phyloP scores from a whole-genome alignment of 2,113 vertebrate genomes.

The Genyomyrus donnyi region DNA sequence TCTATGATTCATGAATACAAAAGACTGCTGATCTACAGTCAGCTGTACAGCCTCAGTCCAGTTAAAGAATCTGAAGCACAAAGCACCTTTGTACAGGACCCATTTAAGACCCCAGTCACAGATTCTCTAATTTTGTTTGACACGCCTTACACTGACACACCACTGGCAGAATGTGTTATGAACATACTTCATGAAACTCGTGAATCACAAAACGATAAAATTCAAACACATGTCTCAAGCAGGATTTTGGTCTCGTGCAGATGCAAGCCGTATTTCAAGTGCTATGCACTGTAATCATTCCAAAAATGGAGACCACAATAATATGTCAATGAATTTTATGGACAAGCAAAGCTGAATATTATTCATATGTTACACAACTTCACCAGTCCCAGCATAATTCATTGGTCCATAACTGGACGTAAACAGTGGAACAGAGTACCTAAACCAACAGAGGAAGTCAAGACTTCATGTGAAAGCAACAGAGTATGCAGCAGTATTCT shows the following conservation, averaged over 20 bases:
- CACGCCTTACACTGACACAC: neutral
- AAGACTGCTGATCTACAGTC: neutral
- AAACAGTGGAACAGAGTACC: neutral
- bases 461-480: neutral
- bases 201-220: neutral
- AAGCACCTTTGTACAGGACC: neutral
- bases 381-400: neutral
- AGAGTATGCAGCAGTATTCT: neutral
- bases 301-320: slow-evolving; percentile 1
- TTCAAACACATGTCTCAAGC: neutral
- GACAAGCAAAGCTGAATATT: neutral
- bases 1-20: neutral
- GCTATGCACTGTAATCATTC: neutral
- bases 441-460: neutral
- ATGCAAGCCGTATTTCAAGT: neutral
- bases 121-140: neutral
- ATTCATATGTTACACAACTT: neutral
- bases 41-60: neutral
- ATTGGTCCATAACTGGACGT: neutral
- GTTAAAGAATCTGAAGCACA: neutral
- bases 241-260: neutral
- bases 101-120: neutral
- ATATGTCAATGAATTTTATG: neutral
- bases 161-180: neutral
- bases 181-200: neutral